Conservation (phyloP, 2,888 invertebrate species). For the Drosophila eohydei region DNA sequence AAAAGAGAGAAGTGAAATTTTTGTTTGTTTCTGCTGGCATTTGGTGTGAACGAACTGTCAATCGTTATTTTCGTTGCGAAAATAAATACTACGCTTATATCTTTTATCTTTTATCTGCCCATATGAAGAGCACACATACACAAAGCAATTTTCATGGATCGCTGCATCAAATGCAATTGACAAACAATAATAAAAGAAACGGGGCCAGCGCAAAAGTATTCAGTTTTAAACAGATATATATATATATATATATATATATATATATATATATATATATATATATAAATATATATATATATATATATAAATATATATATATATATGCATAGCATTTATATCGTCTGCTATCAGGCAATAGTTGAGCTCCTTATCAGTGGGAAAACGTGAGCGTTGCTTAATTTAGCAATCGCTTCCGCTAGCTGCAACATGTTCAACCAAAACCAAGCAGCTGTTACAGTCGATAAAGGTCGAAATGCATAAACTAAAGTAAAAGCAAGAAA, state of each 20-base stretch:
- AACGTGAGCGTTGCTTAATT: slow-evolving; percentile 38
- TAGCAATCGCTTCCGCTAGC: slow-evolving; percentile 41
- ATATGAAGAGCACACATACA: not conserved
- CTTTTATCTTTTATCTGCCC: slow-evolving; percentile 43
- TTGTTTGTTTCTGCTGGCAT: slow-evolving; percentile 40
- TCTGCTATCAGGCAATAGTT: slow-evolving; percentile 28
- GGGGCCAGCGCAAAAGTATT: slow-evolving; percentile 4
- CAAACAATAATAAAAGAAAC: slow-evolving; percentile 9
- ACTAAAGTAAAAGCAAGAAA: not conserved
- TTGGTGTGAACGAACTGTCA: slow-evolving; percentile 77
- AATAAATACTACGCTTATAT: slow-evolving; percentile 53
- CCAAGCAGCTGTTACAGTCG: slow-evolving; percentile 28
- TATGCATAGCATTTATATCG: slow-evolving; percentile 12
- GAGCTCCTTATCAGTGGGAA: slow-evolving; percentile 35
- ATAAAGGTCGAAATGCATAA: slow-evolving; percentile 11
- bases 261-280: not conserved
- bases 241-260: not conserved
- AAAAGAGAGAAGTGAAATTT: slow-evolving; percentile 22
- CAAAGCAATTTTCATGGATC: slow-evolving; percentile 30
- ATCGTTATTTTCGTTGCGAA: slow-evolving; percentile 51
- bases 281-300: not conserved
- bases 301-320: not conserved
- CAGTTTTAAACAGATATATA: not conserved
- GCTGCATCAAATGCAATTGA: slow-evolving; percentile 38
- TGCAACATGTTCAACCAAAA: slow-evolving; percentile 18